Conservation (phyloP, 2,113 vertebrate genomes). For the Cyrtonyx montezumae region DNA sequence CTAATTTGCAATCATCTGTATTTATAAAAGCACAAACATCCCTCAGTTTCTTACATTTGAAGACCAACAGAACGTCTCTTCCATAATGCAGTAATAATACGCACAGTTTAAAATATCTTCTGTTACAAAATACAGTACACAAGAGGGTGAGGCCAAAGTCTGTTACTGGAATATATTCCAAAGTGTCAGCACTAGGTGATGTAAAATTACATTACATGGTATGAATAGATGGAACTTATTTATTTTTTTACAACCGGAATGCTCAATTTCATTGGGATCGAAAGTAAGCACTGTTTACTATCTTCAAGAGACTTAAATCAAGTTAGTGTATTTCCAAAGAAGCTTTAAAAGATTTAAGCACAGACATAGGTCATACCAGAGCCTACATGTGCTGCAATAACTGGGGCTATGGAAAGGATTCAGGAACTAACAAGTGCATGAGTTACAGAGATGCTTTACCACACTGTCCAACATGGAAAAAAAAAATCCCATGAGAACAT, state of each 20-base stretch:
- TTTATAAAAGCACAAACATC: constrained; percentile 71
- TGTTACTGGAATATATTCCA: neutral
- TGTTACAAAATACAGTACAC: constrained; percentile 74
- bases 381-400: neutral
- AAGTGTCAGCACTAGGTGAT: constrained; percentile 1
- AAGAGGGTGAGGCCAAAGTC: constrained; percentile 57
- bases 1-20: constrained; percentile 57
- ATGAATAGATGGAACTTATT: neutral
- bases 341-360: constrained; percentile 2
- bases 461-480: neutral
- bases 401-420: neutral
- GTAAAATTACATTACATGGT: constrained; percentile 8
- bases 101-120: constrained; percentile 70
- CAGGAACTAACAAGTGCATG: neutral
- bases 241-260: constrained; percentile 10
- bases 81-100: constrained; percentile 66
- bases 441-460: neutral
- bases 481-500: neutral
- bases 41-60: constrained; percentile 66
- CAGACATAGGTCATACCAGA: constrained; percentile 37
- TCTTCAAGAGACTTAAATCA: neutral
- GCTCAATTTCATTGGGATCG: constrained; percentile 30
- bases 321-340: constrained; percentile 34
- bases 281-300: neutral
- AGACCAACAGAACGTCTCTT: constrained; percentile 61